Conservation (phyloP, 2,888 invertebrate genomes). For the Ethmia dodecea region DNA sequence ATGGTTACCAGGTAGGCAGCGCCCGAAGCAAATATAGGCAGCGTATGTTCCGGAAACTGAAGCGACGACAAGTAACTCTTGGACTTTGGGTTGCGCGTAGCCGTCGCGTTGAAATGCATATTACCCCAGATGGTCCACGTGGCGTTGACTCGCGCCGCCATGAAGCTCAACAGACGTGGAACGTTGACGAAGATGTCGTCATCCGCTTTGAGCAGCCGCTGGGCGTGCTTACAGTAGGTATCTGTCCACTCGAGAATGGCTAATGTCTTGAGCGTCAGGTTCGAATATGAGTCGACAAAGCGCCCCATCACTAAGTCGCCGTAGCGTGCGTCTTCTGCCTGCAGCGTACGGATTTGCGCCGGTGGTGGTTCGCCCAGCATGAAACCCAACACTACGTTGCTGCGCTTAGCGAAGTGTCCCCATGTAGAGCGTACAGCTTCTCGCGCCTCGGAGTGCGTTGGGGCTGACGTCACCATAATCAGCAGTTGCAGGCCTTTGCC, state of each 20-base stretch:
- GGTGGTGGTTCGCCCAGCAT: not conserved
- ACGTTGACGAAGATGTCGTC: conserved; percentile 94
- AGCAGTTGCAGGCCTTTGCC: not conserved
- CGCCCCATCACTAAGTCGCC: not conserved
- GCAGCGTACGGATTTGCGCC: not conserved
- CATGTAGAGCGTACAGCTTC: not conserved
- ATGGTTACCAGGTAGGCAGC: conserved; percentile 92
- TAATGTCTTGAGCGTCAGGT: conserved; percentile 89
- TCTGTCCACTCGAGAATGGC: conserved; percentile 90
- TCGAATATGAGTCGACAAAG: conserved; percentile 87
- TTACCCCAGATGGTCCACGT: conserved; percentile 88
- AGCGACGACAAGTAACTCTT: conserved; percentile 91
- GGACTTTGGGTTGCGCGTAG: conserved; percentile 60
- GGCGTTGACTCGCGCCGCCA: conserved; percentile 78
- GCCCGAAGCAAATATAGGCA: conserved; percentile 95
- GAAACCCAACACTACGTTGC: not conserved
- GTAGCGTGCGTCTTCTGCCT: not conserved
- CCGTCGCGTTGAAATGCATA: too few relatives aligned
- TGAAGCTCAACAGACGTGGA: conserved; percentile 82
- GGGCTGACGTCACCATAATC: not conserved
- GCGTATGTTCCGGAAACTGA: conserved; percentile 84
- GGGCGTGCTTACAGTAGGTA: conserved; percentile 84
- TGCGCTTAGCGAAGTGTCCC: not conserved
- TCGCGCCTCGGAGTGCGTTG: not conserved
- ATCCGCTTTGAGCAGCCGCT: conserved; percentile 89